These are phyloP conservation scores for Macrobrachium rosenbergii DNA, from an alignment of 1,140 invertebrate genomes.

Conservation along the genomic window DNA sequence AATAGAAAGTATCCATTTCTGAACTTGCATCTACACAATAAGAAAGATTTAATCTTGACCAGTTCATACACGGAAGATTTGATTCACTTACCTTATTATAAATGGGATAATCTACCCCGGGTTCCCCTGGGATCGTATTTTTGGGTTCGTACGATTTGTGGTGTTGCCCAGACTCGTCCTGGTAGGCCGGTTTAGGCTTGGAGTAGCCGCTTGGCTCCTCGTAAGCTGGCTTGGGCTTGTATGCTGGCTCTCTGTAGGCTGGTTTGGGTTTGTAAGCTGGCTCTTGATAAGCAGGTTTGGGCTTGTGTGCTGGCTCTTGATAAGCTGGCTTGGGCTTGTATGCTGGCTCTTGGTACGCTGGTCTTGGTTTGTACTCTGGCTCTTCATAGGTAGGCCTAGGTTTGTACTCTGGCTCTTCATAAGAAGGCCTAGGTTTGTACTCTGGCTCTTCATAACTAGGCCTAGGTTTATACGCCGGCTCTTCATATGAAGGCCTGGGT, in stretches of 20 bases:
- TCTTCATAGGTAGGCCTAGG: background rate
- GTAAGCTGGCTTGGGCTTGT: no score
- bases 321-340: slow-evolving; percentile 16
- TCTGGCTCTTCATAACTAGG: background rate
- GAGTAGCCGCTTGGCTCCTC: no score
- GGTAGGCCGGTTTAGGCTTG: slow-evolving; percentile 31
- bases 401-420: background rate
- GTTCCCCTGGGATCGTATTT: slow-evolving; percentile 72
- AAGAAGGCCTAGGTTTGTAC: background rate
- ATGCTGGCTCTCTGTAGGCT: no score
- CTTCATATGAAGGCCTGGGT: background rate
- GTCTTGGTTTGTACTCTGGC: background rate
- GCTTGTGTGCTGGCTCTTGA: background rate
- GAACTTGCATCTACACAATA: no score
- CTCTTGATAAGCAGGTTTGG: background rate
- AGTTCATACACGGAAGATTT: background rate
- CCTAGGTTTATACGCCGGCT: background rate
- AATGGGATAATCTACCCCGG: slow-evolving; percentile 74
- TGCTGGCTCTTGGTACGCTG: background rate
- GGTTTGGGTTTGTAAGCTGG: background rate
- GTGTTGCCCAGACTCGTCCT: background rate
- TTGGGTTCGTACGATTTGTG: slow-evolving; percentile 15
- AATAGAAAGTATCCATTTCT: no score
- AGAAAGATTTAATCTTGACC: no score
- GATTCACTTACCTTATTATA: slow-evolving; percentile 66